A percentile compares a stretch with the other conserved stretches of the same genome.
phyloP scores from a whole-genome alignment of 2,888 invertebrate species.

The Flexamia atlantica region DNA sequence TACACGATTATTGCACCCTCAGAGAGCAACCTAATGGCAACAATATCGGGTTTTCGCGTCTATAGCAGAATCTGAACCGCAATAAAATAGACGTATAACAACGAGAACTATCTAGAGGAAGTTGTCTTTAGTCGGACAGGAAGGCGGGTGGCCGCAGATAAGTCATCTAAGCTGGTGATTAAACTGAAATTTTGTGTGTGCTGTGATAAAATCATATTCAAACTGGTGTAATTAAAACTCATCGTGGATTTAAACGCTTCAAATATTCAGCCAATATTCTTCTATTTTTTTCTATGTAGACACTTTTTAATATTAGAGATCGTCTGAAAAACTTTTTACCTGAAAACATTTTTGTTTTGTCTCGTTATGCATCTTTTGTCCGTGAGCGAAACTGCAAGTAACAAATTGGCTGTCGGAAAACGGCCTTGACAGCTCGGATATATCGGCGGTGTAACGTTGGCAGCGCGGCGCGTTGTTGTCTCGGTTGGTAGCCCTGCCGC shows the following conservation, averaged over 20 bases:
- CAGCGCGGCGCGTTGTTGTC: slow-evolving; percentile 18
- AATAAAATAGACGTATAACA: too few species aligned
- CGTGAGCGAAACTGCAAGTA: slow-evolving; percentile 25
- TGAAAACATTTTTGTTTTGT: not conserved
- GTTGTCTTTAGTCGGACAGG: slow-evolving; percentile 33
- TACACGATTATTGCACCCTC: too few species aligned
- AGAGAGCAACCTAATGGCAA: too few species aligned
- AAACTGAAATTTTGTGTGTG: not conserved
- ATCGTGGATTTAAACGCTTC: too few species aligned
- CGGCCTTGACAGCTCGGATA: slow-evolving; percentile 34
- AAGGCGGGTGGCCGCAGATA: slow-evolving; percentile 13
- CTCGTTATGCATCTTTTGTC: not conserved
- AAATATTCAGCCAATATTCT: too few species aligned
- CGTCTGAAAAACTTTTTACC: too few species aligned
- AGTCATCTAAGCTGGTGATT: not conserved
- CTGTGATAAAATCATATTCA: not conserved
- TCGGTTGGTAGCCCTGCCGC: slow-evolving; percentile 49
- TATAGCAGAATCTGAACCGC: too few species aligned
- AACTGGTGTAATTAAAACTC: too few species aligned
- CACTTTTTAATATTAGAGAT: too few species aligned
- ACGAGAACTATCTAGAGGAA: too few species aligned
- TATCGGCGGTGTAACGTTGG: slow-evolving; percentile 30
- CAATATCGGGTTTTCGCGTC: too few species aligned
- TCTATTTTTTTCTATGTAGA: too few species aligned
- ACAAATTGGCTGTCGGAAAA: slow-evolving; percentile 40